Evolutionary conservation across 2,113 vertebrate genomes (phyloP).

Genomic region (Brachyistius frenatus): DNA sequence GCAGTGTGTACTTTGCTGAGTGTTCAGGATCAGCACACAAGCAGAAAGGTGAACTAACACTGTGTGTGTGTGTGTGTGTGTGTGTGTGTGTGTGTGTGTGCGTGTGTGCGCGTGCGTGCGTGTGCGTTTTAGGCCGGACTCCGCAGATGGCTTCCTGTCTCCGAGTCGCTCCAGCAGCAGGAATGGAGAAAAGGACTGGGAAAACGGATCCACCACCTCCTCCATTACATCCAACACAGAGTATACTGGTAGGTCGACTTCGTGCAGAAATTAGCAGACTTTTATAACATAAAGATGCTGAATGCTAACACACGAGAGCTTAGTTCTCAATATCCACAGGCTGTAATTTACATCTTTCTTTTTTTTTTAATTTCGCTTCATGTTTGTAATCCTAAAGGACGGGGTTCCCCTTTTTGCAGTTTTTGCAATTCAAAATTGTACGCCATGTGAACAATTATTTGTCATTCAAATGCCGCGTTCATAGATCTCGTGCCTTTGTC

Average conservation of each 20-base stretch:
- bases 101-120: not conserved
- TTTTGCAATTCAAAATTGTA: not conserved
- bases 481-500: not conserved
- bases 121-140: conserved; percentile 89
- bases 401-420: too few species aligned
- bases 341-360: too few species aligned
- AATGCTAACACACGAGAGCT: not conserved
- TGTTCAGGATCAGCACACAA: conserved; percentile 1
- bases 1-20: conserved; percentile 24
- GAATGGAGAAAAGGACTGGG: conserved; percentile 98
- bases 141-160: conserved; percentile 94
- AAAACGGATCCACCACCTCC: conserved; percentile 96
- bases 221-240: conserved; percentile 96
- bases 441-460: not conserved
- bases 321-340: too few species aligned
- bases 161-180: conserved; percentile 93
- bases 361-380: too few species aligned
- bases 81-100: conserved; percentile 6
- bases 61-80: not conserved
- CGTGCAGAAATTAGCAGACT: not conserved
- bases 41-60: conserved; percentile 34
- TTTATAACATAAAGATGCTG: not conserved
- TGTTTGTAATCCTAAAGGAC: too few species aligned
- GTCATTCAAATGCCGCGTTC: not conserved
- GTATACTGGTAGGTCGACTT: conserved; percentile 90